Evolutionary conservation across 2,797 vertebrate species (phyloP), one percentile per base, ranked within the genome.

Genomic region (Melanotaenia parkinsoni): DNA sequence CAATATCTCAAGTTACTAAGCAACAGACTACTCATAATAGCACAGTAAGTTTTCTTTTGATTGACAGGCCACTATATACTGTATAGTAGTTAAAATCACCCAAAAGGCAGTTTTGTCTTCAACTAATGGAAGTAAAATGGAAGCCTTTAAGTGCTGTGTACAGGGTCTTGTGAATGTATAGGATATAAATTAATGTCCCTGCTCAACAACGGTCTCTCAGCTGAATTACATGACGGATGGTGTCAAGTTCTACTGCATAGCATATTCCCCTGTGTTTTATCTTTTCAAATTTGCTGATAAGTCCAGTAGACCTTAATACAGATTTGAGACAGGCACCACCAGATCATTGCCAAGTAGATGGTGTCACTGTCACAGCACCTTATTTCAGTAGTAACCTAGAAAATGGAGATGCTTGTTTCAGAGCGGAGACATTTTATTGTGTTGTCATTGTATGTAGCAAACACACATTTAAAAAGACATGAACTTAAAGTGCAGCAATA

Each of bases 41-140:
- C 60, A n/a, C 14, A 61, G 14, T 22, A 50, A 63, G 35, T 61
- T 66, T 51, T 50, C 24, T 59, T 76, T 73, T 72, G 71, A 86
- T 40, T 76, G 69, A 77, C 37, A 63, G 56, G 14, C 22, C 30
- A 47, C 47, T 51, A n/a, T n/a, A 22, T n/a, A n/a, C n/a, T n/a
- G n/a, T 61, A 58, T 43, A 58, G 5, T 47, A 20, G n/a, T 30
- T 26, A 53, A 57, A 70, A 58, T 68, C 56, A 67, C 9, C 68
- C 43, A 51, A 61, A 70, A 72, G 45, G 32, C 57, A 28, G 24
- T 66, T 69, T 68, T 60, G 26, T 71, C 2, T 1, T 75, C 10
- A 67, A 30, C 47, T 67, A 56, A 79, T 47, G 2, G 22, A n/a
- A 47, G 30, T 67, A 81, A 72, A 43, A 24, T 37, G 26, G 5